These are phyloP conservation scores for Drosophila kuntzei DNA, from an alignment of 2,888 invertebrate genomes.

Conservation along the genomic window DNA sequence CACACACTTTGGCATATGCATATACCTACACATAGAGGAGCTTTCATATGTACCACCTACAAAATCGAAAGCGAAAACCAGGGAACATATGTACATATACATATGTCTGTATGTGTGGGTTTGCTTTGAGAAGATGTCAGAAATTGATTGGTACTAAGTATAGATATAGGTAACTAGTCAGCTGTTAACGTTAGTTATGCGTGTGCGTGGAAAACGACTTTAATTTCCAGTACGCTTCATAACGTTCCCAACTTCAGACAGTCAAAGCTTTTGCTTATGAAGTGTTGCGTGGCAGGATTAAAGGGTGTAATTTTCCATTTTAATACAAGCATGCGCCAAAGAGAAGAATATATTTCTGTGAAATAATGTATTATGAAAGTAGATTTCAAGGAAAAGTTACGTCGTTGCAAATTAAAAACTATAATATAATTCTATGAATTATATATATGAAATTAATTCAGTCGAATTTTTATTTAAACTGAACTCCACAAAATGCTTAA, in stretches of 20 bases:
- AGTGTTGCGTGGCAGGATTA: constrained; percentile 20
- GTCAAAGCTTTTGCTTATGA: neutral
- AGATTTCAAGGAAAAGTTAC: neutral
- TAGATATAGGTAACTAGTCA: constrained; percentile 53
- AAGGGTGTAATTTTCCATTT: neutral
- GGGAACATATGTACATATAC: constrained; percentile 1
- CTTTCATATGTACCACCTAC: constrained; percentile 38
- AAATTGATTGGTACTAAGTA: constrained; percentile 30
- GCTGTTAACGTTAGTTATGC: constrained; percentile 20
- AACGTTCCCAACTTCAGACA: constrained; percentile 6
- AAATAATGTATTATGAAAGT: neutral
- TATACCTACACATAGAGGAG: neutral
- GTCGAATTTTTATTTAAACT: too few relatives aligned
- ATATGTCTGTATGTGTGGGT: constrained; percentile 13
- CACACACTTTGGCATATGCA: neutral
- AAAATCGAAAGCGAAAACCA: constrained; percentile 79
- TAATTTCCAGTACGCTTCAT: constrained; percentile 3
- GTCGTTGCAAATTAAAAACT: neutral
- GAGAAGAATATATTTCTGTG: neutral
- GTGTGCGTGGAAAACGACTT: constrained; percentile 16
- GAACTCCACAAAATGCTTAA: neutral
- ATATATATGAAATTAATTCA: too few relatives aligned
- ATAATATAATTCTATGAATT: too few relatives aligned
- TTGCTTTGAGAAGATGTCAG: constrained; percentile 17
- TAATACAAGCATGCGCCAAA: constrained; percentile 9